Percentiles rank a stretch among this genome's conserved stretches.
Evolutionary conservation across 2,888 invertebrate species (phyloP).

Genomic region (Rhodophaea formosa): DNA sequence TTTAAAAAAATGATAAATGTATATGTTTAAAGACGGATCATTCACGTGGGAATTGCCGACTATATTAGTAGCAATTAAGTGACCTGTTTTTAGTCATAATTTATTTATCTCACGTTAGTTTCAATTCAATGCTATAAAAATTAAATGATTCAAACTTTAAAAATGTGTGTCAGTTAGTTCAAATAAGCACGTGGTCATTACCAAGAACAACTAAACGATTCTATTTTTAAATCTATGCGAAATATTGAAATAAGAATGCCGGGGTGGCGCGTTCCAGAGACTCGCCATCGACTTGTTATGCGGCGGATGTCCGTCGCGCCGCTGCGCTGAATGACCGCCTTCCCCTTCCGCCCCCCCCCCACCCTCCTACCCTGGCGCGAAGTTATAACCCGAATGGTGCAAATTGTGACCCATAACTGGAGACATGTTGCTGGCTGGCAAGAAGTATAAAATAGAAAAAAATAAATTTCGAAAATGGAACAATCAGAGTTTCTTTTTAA

Average conservation of each 20-base stretch:
- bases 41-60: no score
- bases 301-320: conserved; percentile 81
- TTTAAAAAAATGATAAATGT: no score
- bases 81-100: no score
- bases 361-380: conserved; percentile 47
- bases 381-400: conserved; percentile 73
- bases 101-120: no score
- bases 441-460: conserved; percentile 35
- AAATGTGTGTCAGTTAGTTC: conserved; percentile 3
- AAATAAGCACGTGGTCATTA: conserved; percentile 2
- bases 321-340: conserved; percentile 81
- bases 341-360: conserved; percentile 69
- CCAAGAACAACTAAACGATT: conserved; percentile 34
- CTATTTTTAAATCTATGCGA: conserved; percentile 62
- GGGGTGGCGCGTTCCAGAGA: conserved; percentile 51
- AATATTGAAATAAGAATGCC: conserved; percentile 70
- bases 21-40: no score
- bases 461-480: conserved; percentile 48
- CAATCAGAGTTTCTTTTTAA: conserved; percentile 17
- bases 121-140: no score
- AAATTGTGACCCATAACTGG: conserved; percentile 77
- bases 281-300: conserved; percentile 80
- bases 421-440: conserved; percentile 60
- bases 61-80: no score
- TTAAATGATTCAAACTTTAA: neutral